Evolutionary conservation across 2,113 vertebrate genomes (phyloP).

Genomic region (Vulpes lagopus): DNA sequence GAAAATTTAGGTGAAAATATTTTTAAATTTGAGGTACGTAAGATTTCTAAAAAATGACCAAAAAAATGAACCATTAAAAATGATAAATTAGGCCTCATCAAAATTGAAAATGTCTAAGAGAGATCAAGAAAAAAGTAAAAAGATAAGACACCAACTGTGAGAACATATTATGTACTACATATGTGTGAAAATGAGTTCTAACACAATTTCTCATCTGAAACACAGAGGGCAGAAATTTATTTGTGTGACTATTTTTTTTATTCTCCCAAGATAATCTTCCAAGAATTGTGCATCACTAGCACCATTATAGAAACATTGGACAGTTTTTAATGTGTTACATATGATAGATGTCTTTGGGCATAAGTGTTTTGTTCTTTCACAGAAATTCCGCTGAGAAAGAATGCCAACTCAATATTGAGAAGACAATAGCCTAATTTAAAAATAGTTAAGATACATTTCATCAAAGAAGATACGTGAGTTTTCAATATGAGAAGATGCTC

Average conservation of each 20-base stretch:
- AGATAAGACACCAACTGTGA: background rate
- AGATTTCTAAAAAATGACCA: background rate
- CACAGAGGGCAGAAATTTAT: background rate
- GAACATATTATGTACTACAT: background rate
- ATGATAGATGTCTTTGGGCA: background rate
- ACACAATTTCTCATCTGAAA: background rate
- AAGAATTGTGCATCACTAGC: background rate
- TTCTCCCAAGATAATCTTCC: background rate
- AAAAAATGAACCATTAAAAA: background rate
- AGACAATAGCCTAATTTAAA: background rate
- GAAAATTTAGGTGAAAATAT: background rate
- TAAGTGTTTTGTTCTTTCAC: background rate
- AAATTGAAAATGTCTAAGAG: background rate
- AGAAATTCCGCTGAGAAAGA: background rate
- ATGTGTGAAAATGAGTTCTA: background rate
- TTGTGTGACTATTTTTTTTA: background rate
- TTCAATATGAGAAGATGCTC: background rate
- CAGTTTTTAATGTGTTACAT: background rate
- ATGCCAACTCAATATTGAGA: background rate
- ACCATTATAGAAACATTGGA: background rate
- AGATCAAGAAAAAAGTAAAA: background rate
- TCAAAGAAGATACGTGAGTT: background rate
- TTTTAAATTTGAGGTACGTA: background rate
- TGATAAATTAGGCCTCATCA: background rate
- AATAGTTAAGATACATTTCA: background rate